phyloP scores from a whole-genome alignment of 2,113 vertebrate species.

The Meriones unguiculatus region DNA sequence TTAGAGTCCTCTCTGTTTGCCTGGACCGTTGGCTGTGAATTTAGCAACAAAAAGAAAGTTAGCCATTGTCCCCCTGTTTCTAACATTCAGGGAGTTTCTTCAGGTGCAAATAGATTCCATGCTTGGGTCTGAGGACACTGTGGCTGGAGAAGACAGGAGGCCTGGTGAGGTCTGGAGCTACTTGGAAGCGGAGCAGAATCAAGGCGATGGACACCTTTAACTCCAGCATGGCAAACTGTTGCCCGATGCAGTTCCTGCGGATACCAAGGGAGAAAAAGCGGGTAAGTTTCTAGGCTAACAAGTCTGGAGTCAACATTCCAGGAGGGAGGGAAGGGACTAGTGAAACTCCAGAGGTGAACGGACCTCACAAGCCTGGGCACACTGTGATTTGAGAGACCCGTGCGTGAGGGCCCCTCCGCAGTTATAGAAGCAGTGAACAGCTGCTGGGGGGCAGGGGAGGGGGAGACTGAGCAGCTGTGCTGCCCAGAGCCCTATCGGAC shows the following conservation, averaged over 20 bases:
- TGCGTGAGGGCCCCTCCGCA: too few species aligned
- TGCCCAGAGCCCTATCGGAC: background rate
- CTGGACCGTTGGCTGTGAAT: background rate
- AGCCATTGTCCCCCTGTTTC: background rate
- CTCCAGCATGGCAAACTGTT: constrained; percentile 94
- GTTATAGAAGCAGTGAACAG: background rate
- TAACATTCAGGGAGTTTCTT: constrained; percentile 75
- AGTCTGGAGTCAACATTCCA: background rate
- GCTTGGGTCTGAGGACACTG: constrained; percentile 88
- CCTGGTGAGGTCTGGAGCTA: constrained; percentile 81
- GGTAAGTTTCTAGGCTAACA: background rate
- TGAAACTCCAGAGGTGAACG: background rate
- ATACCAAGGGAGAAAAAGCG: background rate
- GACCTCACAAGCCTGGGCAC: background rate
- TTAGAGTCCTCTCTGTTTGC: background rate
- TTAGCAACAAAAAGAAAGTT: background rate
- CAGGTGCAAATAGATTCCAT: constrained; percentile 90
- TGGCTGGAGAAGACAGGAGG: constrained; percentile 57
- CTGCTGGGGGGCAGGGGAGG: background rate
- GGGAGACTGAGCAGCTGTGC: background rate
- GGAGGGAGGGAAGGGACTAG: background rate
- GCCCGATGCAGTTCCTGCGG: constrained; percentile 95
- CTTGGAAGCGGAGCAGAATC: constrained; percentile 88
- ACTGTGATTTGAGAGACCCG: too few species aligned
- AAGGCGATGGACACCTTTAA: constrained; percentile 90